Evolutionary conservation across 2,888 invertebrate genomes (phyloP), one percentile per base, ranked within the genome.

Genomic region (Ecliptopera silaceata): DNA sequence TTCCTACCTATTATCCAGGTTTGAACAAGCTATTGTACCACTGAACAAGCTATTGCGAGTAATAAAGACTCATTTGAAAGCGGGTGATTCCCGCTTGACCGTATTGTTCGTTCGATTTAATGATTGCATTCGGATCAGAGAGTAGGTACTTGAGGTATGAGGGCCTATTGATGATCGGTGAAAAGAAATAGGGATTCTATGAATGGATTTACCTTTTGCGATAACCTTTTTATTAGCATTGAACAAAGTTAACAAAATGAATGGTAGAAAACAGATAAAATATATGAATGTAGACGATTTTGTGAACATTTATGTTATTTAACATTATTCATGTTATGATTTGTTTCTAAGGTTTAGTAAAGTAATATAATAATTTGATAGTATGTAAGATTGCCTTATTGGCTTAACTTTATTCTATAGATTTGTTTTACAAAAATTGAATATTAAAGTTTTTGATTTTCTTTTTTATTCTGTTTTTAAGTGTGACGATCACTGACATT

Each of bases 51-150:
- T 42, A 48, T 34, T 59, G 45, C 44, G 46, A 56, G 61, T 65
- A 66, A 73, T 76, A 72, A 72, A 69, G 69, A 68, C 69, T 70
- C 69, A 68, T 69, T 69, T 60, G 61, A 69, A 54, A 44, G 72
- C 71, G 70, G 70, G 74, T 70, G 74, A 72, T 74, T 65, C 63
- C 65, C 55, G 57, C 61, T 67, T 65, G 67, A 64, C 63, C 65
- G 61, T 56, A 63, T 64, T 64, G 61, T 66, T 49, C 18, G 41
- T 42, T 31, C 15, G 56, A 56, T 64, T 57, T 61, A 67, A 60
- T 63, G 63, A 59, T 48, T 15, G 45, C 15, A 57, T 45, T 13
- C 26, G 43, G 46, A 47, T 52, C 48, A 41, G 42, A 41, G 38
- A n/a, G 18, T 26, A 49, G 39, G 55, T 38, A 44, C 39, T 49